A percentile compares a stretch with the other conserved stretches of the same genome.
Conservation (phyloP, 2,888 invertebrate species). For the Alloscopus bannaensis region DNA sequence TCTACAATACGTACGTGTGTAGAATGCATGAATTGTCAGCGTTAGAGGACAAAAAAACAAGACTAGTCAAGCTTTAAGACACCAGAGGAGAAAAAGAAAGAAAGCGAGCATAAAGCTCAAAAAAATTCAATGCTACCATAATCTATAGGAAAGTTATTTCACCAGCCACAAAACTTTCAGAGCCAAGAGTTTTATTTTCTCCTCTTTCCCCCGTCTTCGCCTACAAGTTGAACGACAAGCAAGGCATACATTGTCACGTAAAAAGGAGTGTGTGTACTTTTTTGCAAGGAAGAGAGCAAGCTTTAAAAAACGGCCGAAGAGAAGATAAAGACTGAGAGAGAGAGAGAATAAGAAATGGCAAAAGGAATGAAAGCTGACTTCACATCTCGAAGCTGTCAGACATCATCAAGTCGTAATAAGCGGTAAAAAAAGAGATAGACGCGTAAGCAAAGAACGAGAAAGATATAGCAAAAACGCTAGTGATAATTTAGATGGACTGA, state of each 20-base stretch:
- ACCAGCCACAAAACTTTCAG: no score
- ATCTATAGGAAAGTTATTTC: no score
- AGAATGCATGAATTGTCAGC: slow-evolving; percentile 55
- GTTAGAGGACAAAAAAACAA: slow-evolving; percentile 17
- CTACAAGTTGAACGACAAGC: slow-evolving; percentile 3
- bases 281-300: background rate
- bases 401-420: slow-evolving; percentile 53
- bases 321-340: no score
- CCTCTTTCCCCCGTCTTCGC: no score
- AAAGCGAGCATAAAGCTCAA: no score
- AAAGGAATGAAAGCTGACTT: slow-evolving; percentile 56
- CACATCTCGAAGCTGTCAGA: slow-evolving; percentile 62
- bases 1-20: slow-evolving; percentile 51
- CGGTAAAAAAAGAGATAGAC: slow-evolving; percentile 53
- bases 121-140: no score
- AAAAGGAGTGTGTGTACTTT: slow-evolving; percentile 1
- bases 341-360: slow-evolving; percentile 44
- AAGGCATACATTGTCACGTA: background rate
- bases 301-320: no score
- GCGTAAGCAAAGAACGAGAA: no score
- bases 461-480: no score
- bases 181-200: no score
- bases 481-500: slow-evolving; percentile 67
- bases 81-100: no score
- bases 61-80: no score